Base-by-base conservation (phyloP, 2,888 invertebrate species). In the Gibbula magus region DNA sequence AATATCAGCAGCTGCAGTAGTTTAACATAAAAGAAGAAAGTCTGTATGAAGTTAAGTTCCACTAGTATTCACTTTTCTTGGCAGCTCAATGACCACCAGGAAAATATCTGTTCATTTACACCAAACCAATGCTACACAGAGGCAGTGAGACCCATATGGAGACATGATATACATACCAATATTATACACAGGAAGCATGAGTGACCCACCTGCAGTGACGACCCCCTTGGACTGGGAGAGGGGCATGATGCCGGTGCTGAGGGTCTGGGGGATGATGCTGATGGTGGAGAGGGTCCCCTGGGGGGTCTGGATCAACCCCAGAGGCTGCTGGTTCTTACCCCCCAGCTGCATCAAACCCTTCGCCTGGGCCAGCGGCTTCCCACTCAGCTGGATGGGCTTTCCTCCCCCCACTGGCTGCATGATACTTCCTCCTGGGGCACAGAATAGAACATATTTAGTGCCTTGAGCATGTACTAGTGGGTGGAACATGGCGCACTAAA, bases 311-410 rank as follows among this genome's bases (percentile, higher is more conserved):
- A 91, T 88, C 32, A 90, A 84, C 18, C 89, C 88, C 61, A 88
- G 80, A 0, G 87, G 84, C 52, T 86, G 89, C 74, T 87, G 88
- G 78, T 89, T 88, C 79, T 90, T 91, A 5, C 89, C 90, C 54
- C 87, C 86, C n/a, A 91, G 84, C 86, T 91, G 91, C 32, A 89
- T 81, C 79, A 90, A 81, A 75, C 90, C 89, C 79, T 89, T 87
- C 2, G 88, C 84, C 51, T 87, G 84, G 35, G 86, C 80, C 32
- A 91, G 80, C 4, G 91, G 90, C 80, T 91, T 92, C 0, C 91
- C 91, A 13, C 89, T 83, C 45, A 91, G 76, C 56, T 89, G 89
- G 39, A 91, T 80, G 2, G 90, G 91, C 77, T 91, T 91, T 7
- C 91, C 92, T 52, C 90, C 89, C 39, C 85, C 77, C 29, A 88